Conservation (phyloP, 2,888 invertebrate genomes). For the Lamproptera curius region DNA sequence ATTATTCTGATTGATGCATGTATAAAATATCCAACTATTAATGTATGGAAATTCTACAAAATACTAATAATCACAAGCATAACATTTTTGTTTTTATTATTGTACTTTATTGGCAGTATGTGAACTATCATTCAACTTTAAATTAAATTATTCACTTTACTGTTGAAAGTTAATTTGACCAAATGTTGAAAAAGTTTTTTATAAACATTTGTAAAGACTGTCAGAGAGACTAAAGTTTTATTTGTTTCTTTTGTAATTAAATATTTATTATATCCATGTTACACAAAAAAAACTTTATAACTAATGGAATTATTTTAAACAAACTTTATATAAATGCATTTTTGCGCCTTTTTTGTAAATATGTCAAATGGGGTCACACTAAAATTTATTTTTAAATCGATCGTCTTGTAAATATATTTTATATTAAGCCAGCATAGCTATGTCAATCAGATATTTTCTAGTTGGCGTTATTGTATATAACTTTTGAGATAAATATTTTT, state of each 20-base stretch:
- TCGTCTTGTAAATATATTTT: not conserved
- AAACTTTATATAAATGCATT: too few relatives aligned
- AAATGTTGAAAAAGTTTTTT: not conserved
- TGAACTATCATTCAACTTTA: too few relatives aligned
- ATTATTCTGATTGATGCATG: too few relatives aligned
- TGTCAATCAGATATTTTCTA: not conserved
- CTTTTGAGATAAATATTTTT: constrained; percentile 27
- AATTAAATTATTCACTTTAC: too few relatives aligned
- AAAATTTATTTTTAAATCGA: not conserved
- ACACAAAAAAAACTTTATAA: not conserved
- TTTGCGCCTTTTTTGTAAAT: not conserved
- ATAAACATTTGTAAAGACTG: not conserved
- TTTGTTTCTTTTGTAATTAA: not conserved
- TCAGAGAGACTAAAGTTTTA: not conserved
- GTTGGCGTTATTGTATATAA: constrained; percentile 11
- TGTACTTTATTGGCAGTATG: too few relatives aligned
- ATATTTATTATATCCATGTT: not conserved
- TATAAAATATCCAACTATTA: too few relatives aligned
- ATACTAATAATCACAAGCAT: too few relatives aligned
- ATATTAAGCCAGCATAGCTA: not conserved
- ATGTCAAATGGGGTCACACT: not conserved
- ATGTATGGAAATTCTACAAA: too few relatives aligned
- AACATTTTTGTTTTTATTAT: too few relatives aligned
- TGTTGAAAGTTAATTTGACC: too few relatives aligned
- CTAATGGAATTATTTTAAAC: not conserved